Percentiles rank a stretch among this genome's conserved stretches.
Conservation (phyloP, 1,140 invertebrate genomes). For the Zaprionus ghesquierei region DNA sequence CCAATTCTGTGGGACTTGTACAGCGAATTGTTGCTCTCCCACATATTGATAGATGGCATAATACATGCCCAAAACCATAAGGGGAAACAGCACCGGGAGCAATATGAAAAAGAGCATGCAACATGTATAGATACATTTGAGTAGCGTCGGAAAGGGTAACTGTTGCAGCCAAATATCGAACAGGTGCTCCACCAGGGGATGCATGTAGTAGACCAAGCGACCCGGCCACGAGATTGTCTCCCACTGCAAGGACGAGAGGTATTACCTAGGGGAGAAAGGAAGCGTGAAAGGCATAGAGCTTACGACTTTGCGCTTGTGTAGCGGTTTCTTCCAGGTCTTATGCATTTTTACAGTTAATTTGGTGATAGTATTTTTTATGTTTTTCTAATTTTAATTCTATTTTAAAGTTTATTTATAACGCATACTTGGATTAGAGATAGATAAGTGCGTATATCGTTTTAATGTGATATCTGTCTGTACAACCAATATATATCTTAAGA, state of each 20-base stretch:
- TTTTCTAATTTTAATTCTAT: background rate
- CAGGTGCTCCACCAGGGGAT: conserved; percentile 54
- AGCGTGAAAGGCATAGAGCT: background rate
- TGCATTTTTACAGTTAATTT: conserved; percentile 46
- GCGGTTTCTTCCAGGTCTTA: conserved; percentile 60
- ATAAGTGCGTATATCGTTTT: too few relatives aligned
- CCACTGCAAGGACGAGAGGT: conserved; percentile 38
- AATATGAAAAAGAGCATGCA: conserved; percentile 53
- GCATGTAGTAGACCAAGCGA: conserved; percentile 64
- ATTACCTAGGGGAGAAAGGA: background rate
- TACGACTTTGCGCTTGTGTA: conserved; percentile 66
- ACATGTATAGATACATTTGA: conserved; percentile 51
- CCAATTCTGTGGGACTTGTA: conserved; percentile 8
- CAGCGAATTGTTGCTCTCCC: conserved; percentile 33
- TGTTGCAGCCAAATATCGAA: conserved; percentile 62
- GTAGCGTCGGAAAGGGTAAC: conserved; percentile 59
- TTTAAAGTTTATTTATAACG: background rate
- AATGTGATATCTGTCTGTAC: too few relatives aligned
- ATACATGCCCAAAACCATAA: conserved; percentile 44
- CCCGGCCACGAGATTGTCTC: conserved; percentile 25
- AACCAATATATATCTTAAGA: too few relatives aligned
- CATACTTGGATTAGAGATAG: too few relatives aligned
- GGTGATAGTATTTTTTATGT: too few relatives aligned
- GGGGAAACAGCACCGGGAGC: conserved; percentile 52
- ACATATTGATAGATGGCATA: conserved; percentile 55